These are phyloP conservation scores for Cataglyphis rosenhaueri DNA, from an alignment of 2,888 invertebrate species.

Conservation along the genomic window DNA sequence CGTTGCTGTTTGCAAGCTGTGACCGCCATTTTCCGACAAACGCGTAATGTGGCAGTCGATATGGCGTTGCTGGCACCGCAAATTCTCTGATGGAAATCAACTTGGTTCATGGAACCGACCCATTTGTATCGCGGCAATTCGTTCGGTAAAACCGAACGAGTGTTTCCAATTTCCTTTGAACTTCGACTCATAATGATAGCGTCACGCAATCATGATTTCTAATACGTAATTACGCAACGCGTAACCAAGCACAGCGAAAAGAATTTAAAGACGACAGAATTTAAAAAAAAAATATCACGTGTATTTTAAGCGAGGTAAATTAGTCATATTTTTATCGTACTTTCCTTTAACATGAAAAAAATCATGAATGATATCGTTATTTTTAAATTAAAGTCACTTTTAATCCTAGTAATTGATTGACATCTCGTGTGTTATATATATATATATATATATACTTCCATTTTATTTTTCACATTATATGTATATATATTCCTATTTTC, in stretches of 20 bases:
- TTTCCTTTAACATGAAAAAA: not conserved
- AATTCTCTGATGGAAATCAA: conserved; percentile 49
- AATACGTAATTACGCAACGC: not conserved
- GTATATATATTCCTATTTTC: not conserved
- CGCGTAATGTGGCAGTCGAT: conserved; percentile 28
- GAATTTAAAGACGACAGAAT: not conserved
- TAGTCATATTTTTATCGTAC: not conserved
- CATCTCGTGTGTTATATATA: not conserved
- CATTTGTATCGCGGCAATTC: conserved; percentile 19
- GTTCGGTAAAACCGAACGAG: not conserved
- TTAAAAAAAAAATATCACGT: not conserved
- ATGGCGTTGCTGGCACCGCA: conserved; percentile 26
- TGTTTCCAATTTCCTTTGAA: not conserved
- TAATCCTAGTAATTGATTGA: not conserved
- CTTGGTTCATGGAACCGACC: conserved; percentile 15
- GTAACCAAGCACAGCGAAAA: not conserved
- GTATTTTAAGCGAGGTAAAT: not conserved
- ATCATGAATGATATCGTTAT: not conserved
- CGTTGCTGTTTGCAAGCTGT: conserved; percentile 2
- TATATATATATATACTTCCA: not conserved
- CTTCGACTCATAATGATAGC: conserved; percentile 28
- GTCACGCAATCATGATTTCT: conserved; percentile 12
- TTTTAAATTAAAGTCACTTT: not conserved
- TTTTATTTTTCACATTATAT: not conserved
- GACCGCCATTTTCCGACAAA: conserved; percentile 31